These are phyloP conservation scores for Thamnaconus septentrionalis DNA, from an alignment of 2,113 vertebrate species.

Conservation along the genomic window DNA sequence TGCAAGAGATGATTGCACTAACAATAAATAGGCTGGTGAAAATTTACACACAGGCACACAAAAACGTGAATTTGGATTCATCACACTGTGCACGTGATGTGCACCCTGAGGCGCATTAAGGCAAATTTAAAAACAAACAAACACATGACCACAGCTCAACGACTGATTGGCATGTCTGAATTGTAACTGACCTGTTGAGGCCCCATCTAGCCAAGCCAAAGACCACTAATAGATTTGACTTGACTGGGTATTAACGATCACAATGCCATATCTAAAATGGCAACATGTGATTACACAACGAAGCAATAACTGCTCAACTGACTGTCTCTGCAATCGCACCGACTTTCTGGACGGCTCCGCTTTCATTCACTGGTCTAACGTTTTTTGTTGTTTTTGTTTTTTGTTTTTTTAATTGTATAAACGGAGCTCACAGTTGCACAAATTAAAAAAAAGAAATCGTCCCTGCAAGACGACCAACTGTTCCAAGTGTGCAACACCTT, in stretches of 20 bases:
- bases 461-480: constrained; percentile 1
- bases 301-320: constrained; percentile 4
- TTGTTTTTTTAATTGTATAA: too few species aligned
- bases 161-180: background rate
- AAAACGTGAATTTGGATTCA: background rate
- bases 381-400: too few species aligned
- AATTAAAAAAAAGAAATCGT: constrained; percentile 23
- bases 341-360: too few species aligned
- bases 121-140: background rate
- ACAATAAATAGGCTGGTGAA: constrained; percentile 25
- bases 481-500: constrained; percentile 6
- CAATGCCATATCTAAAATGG: too few species aligned
- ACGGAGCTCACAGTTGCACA: background rate
- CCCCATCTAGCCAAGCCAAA: too few species aligned
- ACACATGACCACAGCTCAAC: background rate
- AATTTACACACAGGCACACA: constrained; percentile 5
- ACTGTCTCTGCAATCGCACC: background rate
- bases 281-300: background rate
- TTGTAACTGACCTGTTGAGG: background rate
- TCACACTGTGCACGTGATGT: too few species aligned
- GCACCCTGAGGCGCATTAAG: too few species aligned
- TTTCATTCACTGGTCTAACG: too few species aligned
- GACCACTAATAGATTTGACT: too few species aligned
- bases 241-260: too few species aligned
- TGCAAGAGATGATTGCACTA: constrained; percentile 28